Percentiles rank a stretch among this genome's conserved stretches.
Conservation (phyloP, 1,140 invertebrate genomes). For the Drosophila nasuta region DNA sequence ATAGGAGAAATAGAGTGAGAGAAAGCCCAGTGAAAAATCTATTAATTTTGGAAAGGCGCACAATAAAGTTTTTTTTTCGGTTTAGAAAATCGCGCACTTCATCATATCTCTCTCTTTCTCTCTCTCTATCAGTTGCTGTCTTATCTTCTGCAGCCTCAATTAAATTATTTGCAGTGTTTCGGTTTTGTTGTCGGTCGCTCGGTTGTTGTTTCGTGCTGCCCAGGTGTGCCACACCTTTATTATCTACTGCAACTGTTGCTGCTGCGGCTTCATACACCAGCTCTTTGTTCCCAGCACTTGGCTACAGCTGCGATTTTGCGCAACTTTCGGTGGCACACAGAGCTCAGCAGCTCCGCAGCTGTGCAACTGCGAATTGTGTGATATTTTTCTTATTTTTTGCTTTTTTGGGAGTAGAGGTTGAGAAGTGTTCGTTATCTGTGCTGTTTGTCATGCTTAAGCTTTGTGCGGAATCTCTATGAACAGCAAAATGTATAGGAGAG, state of each 20-base stretch:
- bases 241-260: conserved; percentile 4
- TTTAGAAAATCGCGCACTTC: conserved; percentile 20
- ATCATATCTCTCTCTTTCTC: background rate
- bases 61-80: background rate
- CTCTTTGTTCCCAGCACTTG: conserved; percentile 28
- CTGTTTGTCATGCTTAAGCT: conserved; percentile 31
- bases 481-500: too few relatives aligned
- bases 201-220: conserved; percentile 2
- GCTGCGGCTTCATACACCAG: background rate
- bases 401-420: background rate
- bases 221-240: conserved; percentile 36
- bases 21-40: conserved; percentile 23
- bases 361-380: conserved; percentile 2
- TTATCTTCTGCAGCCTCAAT: conserved; percentile 22
- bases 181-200: too few relatives aligned
- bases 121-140: background rate
- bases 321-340: conserved; percentile 19
- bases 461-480: conserved; percentile 13
- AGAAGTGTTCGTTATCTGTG: conserved; percentile 27
- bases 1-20: background rate
- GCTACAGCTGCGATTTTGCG: conserved; percentile 38
- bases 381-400: conserved; percentile 14
- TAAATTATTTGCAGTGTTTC: conserved; percentile 27
- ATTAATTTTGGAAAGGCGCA: conserved; percentile 14
- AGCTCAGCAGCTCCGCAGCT: background rate